These are phyloP conservation scores for Denticeps clupeoides DNA, from an alignment of 2,797 vertebrate species.

Conservation along the genomic window DNA sequence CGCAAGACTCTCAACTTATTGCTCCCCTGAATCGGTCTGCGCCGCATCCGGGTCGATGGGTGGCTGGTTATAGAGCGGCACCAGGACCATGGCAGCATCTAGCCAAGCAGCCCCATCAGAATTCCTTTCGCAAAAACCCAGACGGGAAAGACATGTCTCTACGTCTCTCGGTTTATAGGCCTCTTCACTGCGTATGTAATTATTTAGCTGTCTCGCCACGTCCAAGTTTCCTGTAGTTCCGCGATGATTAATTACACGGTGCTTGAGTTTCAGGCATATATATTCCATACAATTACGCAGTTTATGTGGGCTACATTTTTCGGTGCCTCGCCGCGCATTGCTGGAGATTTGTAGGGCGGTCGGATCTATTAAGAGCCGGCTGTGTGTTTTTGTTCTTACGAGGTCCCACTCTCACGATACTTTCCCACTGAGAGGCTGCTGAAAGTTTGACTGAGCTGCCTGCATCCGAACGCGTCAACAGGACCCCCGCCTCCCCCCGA, in stretches of 20 bases:
- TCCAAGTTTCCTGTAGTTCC: not conserved
- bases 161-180: too few species aligned
- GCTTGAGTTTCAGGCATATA: constrained; percentile 1
- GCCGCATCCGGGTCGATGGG: too few species aligned
- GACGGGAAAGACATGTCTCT: too few species aligned
- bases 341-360: constrained; percentile 1
- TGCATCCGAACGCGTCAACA: not conserved
- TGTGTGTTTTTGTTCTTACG: too few species aligned
- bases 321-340: not conserved
- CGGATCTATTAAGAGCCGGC: too few species aligned
- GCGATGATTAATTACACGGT: constrained; percentile 2
- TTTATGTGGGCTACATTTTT: not conserved
- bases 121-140: too few species aligned
- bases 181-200: too few species aligned
- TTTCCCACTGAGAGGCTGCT: not conserved
- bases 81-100: too few species aligned
- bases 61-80: too few species aligned
- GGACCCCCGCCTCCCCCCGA: not conserved
- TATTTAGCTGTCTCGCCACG: not conserved
- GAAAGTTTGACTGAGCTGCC: not conserved
- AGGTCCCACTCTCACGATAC: constrained; percentile 1
- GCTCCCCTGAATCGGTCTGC: constrained; percentile 5
- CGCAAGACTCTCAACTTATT: constrained; percentile 14
- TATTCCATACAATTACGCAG: not conserved
- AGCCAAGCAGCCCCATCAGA: too few species aligned